Evolutionary conservation across 2,888 invertebrate genomes (phyloP), one percentile per base, ranked within the genome.

Genomic region (Leptopilina drosophilae): DNA sequence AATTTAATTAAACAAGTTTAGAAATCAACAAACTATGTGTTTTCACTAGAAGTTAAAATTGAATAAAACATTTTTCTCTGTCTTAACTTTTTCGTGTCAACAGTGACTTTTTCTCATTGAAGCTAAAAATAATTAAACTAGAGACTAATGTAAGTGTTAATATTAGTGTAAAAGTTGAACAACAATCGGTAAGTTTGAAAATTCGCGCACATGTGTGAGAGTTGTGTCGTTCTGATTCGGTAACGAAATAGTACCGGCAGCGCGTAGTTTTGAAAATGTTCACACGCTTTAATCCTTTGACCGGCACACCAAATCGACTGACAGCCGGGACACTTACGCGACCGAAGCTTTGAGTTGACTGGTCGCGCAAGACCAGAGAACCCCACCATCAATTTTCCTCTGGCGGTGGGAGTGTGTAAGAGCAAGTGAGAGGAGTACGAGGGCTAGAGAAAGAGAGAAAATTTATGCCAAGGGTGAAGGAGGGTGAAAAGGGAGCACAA

Each of bases 271-370:
- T 64, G 64, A 76, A 78, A 33, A 78, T 78, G 73, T 67, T 67
- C 20, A 46, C 67, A 49, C 66, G 40, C 42, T 42, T 66, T 46
- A 42, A 62, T 62, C 62, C 53, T 42, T 20, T 76, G 78, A 80
- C 84, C 84, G 84, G 82, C 78, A 84, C 73, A 78, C 83, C 85
- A 83, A 83, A 83, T 78, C 81, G 81, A 83, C 80, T 85, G 80
- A 84, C 85, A 85, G 87, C 86, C 83, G 79, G 80, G 80, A 78
- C 84, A 82, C 84, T 89, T 89, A 88, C 91, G 89, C 89, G 88
- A 89, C 90, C 90, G 91, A 88, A 89, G 90, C 91, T 91, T 90
- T 90, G 89, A 88, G 90, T 91, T 90, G 91, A 91, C 91, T 91
- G 91, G 87, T 82, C 88, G 90, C 90, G 90, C 90, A 90, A 90